A percentile compares a stretch with the other conserved stretches of the same genome.
phyloP scores from a whole-genome alignment of 2,888 invertebrate genomes.

The Volucella inanis region DNA sequence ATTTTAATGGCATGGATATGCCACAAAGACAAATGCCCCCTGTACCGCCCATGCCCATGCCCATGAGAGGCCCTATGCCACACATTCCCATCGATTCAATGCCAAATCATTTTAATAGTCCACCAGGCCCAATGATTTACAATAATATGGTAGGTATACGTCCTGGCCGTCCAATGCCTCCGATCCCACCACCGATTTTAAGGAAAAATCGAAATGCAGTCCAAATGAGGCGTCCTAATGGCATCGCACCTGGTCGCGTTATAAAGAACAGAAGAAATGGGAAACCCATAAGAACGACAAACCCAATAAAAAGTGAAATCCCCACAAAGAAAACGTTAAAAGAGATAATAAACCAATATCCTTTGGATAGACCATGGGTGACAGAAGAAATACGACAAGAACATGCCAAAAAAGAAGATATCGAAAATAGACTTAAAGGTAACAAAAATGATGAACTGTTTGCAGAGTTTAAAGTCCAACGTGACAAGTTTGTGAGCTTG shows the following conservation, averaged over 20 bases:
- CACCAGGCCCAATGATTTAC: constrained; percentile 77
- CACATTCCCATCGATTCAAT: constrained; percentile 74
- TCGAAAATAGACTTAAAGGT: constrained; percentile 83
- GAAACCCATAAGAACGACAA: constrained; percentile 78
- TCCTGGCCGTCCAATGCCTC: constrained; percentile 76
- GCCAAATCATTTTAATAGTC: constrained; percentile 52
- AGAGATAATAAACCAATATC: constrained; percentile 82
- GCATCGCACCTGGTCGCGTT: constrained; percentile 76
- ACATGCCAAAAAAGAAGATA: constrained; percentile 84
- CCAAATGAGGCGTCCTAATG: constrained; percentile 73
- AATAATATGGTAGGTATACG: constrained; percentile 61
- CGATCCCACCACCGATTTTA: constrained; percentile 75
- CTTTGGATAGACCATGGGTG: constrained; percentile 85
- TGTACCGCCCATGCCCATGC: constrained; percentile 76
- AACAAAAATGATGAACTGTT: constrained; percentile 84
- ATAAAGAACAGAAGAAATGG: constrained; percentile 79
- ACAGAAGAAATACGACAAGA: constrained; percentile 84
- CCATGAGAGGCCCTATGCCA: constrained; percentile 74
- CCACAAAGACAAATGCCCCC: constrained; percentile 77
- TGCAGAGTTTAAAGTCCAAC: constrained; percentile 85
- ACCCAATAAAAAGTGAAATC: constrained; percentile 76
- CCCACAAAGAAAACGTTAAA: constrained; percentile 80
- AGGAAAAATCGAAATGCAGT: constrained; percentile 75
- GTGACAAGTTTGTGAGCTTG: constrained; percentile 85
- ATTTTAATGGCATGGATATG: constrained; percentile 57